phyloP scores from a whole-genome alignment of 2,888 invertebrate genomes.

The Teinopalpus imperialis region DNA sequence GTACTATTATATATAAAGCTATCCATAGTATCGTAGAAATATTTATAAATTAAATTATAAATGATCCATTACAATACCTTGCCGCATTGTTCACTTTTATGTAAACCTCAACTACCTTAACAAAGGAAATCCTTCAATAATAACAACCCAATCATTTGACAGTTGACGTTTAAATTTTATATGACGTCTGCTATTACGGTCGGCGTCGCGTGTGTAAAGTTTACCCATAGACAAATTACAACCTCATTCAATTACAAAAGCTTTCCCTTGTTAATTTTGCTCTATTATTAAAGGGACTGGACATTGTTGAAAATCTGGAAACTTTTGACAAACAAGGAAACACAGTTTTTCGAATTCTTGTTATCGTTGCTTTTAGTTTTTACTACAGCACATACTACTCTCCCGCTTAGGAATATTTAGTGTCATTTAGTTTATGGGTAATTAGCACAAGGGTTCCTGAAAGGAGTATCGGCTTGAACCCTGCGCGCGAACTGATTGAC shows the following conservation, averaged over 20 bases:
- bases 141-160: constrained; percentile 16
- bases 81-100: constrained; percentile 10
- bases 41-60: constrained; percentile 15
- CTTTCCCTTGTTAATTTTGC: constrained; percentile 46
- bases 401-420: too few relatives aligned
- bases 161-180: constrained; percentile 22
- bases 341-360: too few relatives aligned
- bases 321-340: too few relatives aligned
- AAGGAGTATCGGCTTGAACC: too few relatives aligned
- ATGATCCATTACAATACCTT: constrained; percentile 13
- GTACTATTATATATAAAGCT: too few relatives aligned
- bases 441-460: too few relatives aligned
- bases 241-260: constrained; percentile 56
- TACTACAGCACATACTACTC: too few relatives aligned
- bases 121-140: constrained; percentile 19
- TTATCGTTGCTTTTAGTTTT: too few relatives aligned
- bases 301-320: neutral
- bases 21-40: too few relatives aligned
- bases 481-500: too few relatives aligned
- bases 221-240: constrained; percentile 26
- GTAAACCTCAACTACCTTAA: constrained; percentile 9
- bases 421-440: too few relatives aligned
- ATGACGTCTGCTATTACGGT: constrained; percentile 22
- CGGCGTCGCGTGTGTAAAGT: constrained; percentile 6
- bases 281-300: neutral